Percentiles rank a stretch among this genome's conserved stretches.
Evolutionary conservation across 1,140 invertebrate species (phyloP).

Genomic region (Drosophila repletoides): DNA sequence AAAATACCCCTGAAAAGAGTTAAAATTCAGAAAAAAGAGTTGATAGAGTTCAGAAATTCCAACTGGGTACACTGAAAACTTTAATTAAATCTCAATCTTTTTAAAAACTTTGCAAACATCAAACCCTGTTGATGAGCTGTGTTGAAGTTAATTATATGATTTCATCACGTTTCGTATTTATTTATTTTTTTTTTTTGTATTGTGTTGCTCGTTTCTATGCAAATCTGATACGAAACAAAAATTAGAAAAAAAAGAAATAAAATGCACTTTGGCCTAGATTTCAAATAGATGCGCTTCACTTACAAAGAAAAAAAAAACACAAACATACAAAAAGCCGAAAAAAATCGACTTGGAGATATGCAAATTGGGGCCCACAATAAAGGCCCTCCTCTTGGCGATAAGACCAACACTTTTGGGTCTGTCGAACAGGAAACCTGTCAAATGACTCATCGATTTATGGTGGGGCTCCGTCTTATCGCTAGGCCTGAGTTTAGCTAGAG

Average conservation of each 20-base stretch:
- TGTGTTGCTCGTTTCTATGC: not conserved
- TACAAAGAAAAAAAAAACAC: not conserved
- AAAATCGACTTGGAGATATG: constrained; percentile 12
- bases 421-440: constrained; percentile 33
- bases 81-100: constrained; percentile 5
- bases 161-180: constrained; percentile 29
- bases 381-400: not conserved
- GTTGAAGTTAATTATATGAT: constrained; percentile 27
- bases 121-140: constrained; percentile 7
- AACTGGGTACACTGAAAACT: too few relatives aligned
- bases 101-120: constrained; percentile 1
- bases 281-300: constrained; percentile 1
- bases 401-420: constrained; percentile 16
- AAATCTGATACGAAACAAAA: constrained; percentile 15
- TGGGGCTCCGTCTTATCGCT: constrained; percentile 20
- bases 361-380: constrained; percentile 29
- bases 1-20: too few relatives aligned
- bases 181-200: not conserved
- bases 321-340: constrained; percentile 6
- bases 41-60: too few relatives aligned
- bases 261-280: constrained; percentile 20
- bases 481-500: too few relatives aligned
- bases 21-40: too few relatives aligned
- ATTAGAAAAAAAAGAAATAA: not conserved
- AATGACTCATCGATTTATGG: constrained; percentile 49